Evolutionary conservation across 2,797 vertebrate genomes (phyloP).

Genomic region (Anabas testudineus): DNA sequence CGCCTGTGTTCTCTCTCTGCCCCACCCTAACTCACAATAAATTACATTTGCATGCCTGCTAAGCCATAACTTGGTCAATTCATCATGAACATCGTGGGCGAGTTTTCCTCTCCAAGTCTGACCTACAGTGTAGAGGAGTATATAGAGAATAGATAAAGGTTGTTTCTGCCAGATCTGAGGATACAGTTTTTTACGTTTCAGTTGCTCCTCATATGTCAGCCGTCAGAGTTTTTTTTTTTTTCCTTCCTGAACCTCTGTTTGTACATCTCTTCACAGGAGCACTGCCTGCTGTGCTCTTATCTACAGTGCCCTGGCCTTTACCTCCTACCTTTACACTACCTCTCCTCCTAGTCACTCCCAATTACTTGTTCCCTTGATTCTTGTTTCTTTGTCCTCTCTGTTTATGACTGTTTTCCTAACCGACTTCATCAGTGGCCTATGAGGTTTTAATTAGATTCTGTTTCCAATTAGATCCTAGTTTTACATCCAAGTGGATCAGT

Average conservation of each 20-base stretch:
- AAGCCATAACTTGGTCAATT: constrained; percentile 38
- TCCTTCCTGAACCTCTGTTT: constrained; percentile 20
- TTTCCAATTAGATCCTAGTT: background rate
- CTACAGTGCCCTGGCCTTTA: constrained; percentile 37
- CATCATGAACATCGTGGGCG: constrained; percentile 33
- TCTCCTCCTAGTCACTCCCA: constrained; percentile 10
- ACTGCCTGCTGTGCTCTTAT: constrained; percentile 27
- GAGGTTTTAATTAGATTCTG: background rate
- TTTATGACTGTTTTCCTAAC: constrained; percentile 20
- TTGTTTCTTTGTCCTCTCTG: background rate
- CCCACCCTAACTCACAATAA: constrained; percentile 31
- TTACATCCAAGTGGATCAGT: background rate
- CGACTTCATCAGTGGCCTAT: background rate
- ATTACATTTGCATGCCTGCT: constrained; percentile 49
- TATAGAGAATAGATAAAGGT: constrained; percentile 38
- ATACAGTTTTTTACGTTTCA: background rate
- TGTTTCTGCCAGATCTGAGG: constrained; percentile 2
- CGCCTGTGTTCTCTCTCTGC: constrained; percentile 10
- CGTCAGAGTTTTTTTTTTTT: constrained; percentile 2
- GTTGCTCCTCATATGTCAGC: constrained; percentile 17
- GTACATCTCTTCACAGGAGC: constrained; percentile 17
- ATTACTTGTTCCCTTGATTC: background rate
- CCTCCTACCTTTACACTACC: constrained; percentile 43
- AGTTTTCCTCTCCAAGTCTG: constrained; percentile 5
- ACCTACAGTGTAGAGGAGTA: constrained; percentile 1